These are phyloP conservation scores for Murina feae DNA, from an alignment of 2,113 vertebrate species.

Conservation along the genomic window DNA sequence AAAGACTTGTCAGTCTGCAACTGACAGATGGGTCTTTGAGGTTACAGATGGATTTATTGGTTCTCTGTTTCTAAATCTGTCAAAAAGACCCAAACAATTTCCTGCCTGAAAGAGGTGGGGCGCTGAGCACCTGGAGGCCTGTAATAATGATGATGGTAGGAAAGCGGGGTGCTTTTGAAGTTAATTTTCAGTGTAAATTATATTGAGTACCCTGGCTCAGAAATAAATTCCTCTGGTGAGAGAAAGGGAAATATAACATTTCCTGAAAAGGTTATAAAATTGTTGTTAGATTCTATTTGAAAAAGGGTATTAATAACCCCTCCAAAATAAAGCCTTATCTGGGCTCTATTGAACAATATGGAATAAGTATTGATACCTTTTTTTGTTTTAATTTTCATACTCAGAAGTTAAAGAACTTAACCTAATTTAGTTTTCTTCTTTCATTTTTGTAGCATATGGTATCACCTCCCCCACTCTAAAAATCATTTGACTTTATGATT, in stretches of 20 bases:
- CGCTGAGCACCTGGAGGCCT: constrained; percentile 57
- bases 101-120: constrained; percentile 53
- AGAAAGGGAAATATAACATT: constrained; percentile 56
- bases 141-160: constrained; percentile 65
- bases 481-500: neutral
- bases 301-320: constrained; percentile 24
- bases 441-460: neutral
- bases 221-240: constrained; percentile 55
- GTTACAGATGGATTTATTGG: constrained; percentile 63
- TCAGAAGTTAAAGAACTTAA: neutral
- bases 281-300: constrained; percentile 14
- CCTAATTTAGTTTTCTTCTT: neutral
- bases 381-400: neutral
- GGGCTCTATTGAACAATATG: neutral
- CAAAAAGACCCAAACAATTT: constrained; percentile 58
- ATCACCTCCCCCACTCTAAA: neutral
- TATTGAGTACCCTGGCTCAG: constrained; percentile 48
- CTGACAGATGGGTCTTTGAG: constrained; percentile 53
- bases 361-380: neutral
- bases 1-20: constrained; percentile 29
- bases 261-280: constrained; percentile 55
- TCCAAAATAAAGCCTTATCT: neutral
- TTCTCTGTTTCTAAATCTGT: constrained; percentile 57
- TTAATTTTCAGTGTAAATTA: constrained; percentile 66
- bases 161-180: constrained; percentile 60